Evolutionary conservation across 2,888 invertebrate species (phyloP).

Genomic region (Caenorhabditis sp.): DNA sequence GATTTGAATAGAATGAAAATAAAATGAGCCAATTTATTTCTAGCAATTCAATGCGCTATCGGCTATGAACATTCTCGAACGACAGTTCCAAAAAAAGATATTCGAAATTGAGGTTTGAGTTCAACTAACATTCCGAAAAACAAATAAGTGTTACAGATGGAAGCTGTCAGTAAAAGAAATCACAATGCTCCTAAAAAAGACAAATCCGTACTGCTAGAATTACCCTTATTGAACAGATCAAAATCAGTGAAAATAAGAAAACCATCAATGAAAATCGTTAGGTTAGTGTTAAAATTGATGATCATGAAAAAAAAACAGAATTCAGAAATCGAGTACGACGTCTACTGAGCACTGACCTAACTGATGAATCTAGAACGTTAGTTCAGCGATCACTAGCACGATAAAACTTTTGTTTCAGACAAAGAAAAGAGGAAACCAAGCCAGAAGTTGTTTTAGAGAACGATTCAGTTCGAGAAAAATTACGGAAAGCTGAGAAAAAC

Average conservation of each 20-base stretch:
- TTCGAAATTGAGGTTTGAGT: conserved; percentile 46
- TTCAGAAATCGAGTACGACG: conserved; percentile 35
- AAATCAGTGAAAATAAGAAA: conserved; percentile 43
- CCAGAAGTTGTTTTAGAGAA: conserved; percentile 26
- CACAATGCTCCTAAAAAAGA: conserved; percentile 8
- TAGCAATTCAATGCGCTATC: conserved; percentile 54
- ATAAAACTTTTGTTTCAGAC: conserved; percentile 11
- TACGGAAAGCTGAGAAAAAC: conserved; percentile 59
- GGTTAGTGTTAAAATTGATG: conserved; percentile 7
- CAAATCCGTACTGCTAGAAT: conserved; percentile 44
- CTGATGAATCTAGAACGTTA: conserved; percentile 14
- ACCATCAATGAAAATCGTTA: conserved; percentile 34
- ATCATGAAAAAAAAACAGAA: not conserved
- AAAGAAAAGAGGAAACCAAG: conserved; percentile 18
- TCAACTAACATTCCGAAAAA: not conserved
- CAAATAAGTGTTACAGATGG: conserved; percentile 21
- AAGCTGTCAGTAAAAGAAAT: conserved; percentile 33
- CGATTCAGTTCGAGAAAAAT: conserved; percentile 40
- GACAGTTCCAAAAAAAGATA: conserved; percentile 56
- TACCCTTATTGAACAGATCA: conserved; percentile 48
- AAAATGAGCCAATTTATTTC: conserved; percentile 1
- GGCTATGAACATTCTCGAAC: conserved; percentile 55
- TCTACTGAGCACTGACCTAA: conserved; percentile 33
- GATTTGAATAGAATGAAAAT: conserved; percentile 1
- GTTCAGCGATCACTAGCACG: not conserved